Base-by-base conservation (phyloP, 64 coral and sea anemone species). In the Stichodactyla helianthus region DNA sequence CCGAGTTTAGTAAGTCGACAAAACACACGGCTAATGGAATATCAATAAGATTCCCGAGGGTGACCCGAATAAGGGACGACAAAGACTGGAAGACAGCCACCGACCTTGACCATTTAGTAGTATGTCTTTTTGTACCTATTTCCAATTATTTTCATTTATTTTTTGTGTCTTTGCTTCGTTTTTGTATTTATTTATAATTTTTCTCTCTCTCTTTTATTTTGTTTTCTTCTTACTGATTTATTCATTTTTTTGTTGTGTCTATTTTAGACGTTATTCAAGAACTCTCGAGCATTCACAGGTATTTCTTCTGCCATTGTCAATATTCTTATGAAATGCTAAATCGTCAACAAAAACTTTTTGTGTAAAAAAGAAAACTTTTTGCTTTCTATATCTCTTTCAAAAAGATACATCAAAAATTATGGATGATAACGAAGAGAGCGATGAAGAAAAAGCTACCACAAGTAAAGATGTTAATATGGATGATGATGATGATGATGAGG, bases 41-140 rank as follows among this genome's bases (percentile, higher is more conserved):
- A 86, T 98, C 95, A 0, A 98, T 98, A 52, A 85, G 95, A 31
- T 98, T 98, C 88, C 95, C 95, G 50, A 87, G 95, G 19, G 95
- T 98, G 15, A 98, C 95, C 6, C 79, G 93, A 84, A 89, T 94
- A 74, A 87, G 95, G 31, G 89, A 94, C 52, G 95, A 98, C 79
- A 98, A 98, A 57, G 95, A 98, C 22, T 98, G 95, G 95, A 71
- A 94, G 86, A 98, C 93, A 20, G 92, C 95, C 8, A 98, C 93
- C 16, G 90, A 98, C 70, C 85, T 98, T 20, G 84, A 94, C 13
- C 92, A 92, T 67, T 80, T 98, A 31, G 87, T 84, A 93, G 95
- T 98, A 44, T 15, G 55, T 26, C 13, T n/a, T 62, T 11, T 74
- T 74, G 26, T 60, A 20, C 0, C 5, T 17, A 19, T 61, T 27